These are phyloP conservation scores for Columba janthina DNA, from an alignment of 2,113 vertebrate species.

Conservation along the genomic window DNA sequence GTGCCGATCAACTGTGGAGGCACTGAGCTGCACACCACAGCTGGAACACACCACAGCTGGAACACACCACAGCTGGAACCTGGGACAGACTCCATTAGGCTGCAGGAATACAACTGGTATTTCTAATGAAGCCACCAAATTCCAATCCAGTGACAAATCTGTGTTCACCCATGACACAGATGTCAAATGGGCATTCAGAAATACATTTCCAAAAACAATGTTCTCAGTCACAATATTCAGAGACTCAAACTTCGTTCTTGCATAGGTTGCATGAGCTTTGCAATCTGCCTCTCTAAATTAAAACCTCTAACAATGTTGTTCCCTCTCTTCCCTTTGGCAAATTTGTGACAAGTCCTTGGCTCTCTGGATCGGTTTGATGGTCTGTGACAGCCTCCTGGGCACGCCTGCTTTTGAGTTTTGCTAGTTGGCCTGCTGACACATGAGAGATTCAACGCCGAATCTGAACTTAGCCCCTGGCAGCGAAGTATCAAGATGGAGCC, in stretches of 20 bases:
- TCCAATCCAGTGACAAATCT: conserved; percentile 25
- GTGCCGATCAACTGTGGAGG: neutral
- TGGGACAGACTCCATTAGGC: neutral
- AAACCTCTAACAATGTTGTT: neutral
- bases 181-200: neutral
- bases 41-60: neutral
- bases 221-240: neutral
- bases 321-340: neutral
- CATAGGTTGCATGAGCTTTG: neutral
- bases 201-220: neutral
- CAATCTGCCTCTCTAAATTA: neutral
- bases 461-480: neutral
- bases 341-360: neutral
- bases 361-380: neutral
- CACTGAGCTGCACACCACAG: neutral
- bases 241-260: neutral
- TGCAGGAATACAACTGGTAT: neutral
- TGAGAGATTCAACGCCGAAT: neutral
- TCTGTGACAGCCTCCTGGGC: neutral
- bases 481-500: neutral
- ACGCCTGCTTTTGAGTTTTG: neutral
- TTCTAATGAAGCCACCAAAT: conserved; percentile 43
- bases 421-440: accelerated
- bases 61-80: neutral
- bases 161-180: neutral